Evolutionary conservation across 2,113 vertebrate genomes (phyloP).

Genomic region (Myotis lucifugus): DNA sequence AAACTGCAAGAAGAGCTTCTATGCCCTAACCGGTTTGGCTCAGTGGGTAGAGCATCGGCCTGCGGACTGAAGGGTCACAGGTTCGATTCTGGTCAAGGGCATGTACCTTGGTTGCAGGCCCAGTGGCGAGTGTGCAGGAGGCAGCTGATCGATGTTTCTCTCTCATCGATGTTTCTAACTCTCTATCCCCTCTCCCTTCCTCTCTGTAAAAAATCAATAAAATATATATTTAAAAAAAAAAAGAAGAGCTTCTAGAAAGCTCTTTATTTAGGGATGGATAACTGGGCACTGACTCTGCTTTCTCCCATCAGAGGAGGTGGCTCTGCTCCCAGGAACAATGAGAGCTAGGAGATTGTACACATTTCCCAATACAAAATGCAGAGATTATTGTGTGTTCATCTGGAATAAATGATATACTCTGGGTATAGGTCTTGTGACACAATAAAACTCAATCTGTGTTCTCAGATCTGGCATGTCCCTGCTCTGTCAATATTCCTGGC

Average conservation of each 20-base stretch:
- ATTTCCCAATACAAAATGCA: not conserved
- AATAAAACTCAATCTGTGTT: not conserved
- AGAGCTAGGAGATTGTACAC: not conserved
- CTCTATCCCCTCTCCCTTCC: too few species aligned
- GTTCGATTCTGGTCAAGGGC: too few species aligned
- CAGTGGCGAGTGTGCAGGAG: too few species aligned
- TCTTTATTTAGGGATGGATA: not conserved
- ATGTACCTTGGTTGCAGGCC: too few species aligned
- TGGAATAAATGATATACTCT: not conserved
- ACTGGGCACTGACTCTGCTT: not conserved
- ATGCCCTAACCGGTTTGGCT: too few species aligned
- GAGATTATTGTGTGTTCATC: not conserved
- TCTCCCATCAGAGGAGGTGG: not conserved
- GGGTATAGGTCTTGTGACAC: not conserved
- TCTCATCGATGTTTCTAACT: too few species aligned
- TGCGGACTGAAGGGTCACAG: too few species aligned
- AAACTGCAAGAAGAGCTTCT: not conserved
- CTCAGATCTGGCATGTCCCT: not conserved
- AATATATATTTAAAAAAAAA: too few species aligned
- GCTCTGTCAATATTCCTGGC: not conserved
- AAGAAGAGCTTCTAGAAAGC: not conserved
- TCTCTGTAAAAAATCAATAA: too few species aligned
- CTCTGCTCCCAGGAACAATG: not conserved
- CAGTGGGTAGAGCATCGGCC: too few species aligned
- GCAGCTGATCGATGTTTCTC: too few species aligned